A percentile compares a stretch with the other conserved stretches of the same genome.
Conservation (phyloP, 1,140 invertebrate species). For the Camponotus floridanus region DNA sequence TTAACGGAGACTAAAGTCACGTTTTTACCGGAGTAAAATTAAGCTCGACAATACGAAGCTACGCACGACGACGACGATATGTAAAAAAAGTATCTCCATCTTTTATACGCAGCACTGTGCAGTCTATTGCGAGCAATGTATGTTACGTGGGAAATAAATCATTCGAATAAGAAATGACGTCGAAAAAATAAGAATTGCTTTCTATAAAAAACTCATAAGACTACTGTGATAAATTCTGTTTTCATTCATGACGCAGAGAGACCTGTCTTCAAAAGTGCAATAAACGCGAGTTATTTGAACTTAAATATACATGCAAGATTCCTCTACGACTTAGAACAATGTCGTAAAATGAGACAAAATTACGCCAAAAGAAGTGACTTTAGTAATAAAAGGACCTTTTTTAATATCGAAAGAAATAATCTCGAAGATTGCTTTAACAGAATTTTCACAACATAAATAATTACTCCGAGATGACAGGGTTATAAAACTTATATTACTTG, state of each 20-base stretch:
- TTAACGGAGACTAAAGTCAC: slow-evolving; percentile 29
- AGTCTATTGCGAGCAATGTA: background rate
- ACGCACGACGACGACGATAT: slow-evolving; percentile 12
- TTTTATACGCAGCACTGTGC: background rate
- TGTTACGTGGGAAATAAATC: background rate
- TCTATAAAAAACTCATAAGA: background rate
- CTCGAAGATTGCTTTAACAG: slow-evolving; percentile 34
- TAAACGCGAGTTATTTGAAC: slow-evolving; percentile 11
- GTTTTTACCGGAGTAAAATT: slow-evolving; percentile 23
- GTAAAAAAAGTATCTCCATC: background rate
- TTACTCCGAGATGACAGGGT: background rate
- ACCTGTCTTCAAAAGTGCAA: background rate
- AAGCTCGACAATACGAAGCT: background rate
- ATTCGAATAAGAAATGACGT: slow-evolving; percentile 1
- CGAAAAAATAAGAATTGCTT: background rate
- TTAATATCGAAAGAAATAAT: slow-evolving; percentile 40
- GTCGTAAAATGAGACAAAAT: slow-evolving; percentile 1
- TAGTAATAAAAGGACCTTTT: background rate
- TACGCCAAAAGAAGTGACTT: background rate
- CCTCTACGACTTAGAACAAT: background rate
- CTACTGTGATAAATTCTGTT: background rate
- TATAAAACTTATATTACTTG: background rate
- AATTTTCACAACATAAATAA: slow-evolving; percentile 26
- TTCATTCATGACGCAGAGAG: background rate
- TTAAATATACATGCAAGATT: slow-evolving; percentile 1